Percentiles rank a stretch among this genome's conserved stretches.
Evolutionary conservation across 2,113 vertebrate genomes (phyloP).

Genomic region (Pluvialis apricaria): DNA sequence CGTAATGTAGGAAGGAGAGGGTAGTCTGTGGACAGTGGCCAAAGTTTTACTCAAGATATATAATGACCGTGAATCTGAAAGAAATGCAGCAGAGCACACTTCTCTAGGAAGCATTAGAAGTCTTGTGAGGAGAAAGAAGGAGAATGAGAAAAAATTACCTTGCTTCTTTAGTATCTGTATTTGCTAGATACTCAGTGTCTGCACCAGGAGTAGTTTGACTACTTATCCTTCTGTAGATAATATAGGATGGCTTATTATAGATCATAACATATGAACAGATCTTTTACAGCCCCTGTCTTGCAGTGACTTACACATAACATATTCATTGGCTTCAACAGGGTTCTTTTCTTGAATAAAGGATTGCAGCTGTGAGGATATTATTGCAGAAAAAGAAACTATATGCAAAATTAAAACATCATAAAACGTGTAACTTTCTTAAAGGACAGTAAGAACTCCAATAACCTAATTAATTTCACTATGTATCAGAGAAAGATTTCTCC

Average conservation of each 20-base stretch:
- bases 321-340: not conserved
- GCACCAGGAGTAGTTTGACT: not conserved
- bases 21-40: not conserved
- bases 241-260: not conserved
- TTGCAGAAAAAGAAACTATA: not conserved
- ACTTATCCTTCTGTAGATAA: not conserved
- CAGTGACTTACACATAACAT: not conserved
- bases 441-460: not conserved
- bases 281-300: not conserved
- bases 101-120: not conserved
- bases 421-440: not conserved
- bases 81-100: not conserved
- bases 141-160: not conserved
- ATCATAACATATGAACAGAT: not conserved
- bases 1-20: accelerated
- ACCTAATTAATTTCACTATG: not conserved
- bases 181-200: not conserved
- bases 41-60: not conserved
- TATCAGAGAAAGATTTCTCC: not conserved
- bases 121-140: not conserved
- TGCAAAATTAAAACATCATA: not conserved
- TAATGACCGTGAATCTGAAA: not conserved
- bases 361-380: not conserved
- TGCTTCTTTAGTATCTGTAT: not conserved
- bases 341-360: not conserved